Percentiles rank a stretch among this genome's conserved stretches.
Conservation (phyloP, 2,888 invertebrate species). For the Iselma pallidipennis region DNA sequence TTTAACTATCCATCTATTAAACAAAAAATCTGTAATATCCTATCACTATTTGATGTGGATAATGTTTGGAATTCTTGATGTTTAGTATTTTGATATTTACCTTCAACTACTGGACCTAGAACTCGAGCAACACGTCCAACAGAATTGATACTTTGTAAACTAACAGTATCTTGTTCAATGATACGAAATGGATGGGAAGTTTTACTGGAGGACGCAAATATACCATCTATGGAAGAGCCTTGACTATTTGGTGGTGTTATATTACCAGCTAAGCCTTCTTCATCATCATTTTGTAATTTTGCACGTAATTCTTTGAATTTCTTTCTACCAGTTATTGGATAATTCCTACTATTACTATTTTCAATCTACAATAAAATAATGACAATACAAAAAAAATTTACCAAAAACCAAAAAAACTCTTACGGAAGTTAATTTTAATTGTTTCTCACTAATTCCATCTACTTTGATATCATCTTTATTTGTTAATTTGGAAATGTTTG, state of each 20-base stretch:
- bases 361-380: constrained; percentile 16
- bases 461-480: constrained; percentile 10
- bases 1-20: too few relatives aligned
- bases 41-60: too few relatives aligned
- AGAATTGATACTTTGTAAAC: constrained; percentile 87
- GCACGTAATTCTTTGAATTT: constrained; percentile 84
- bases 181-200: constrained; percentile 79
- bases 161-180: constrained; percentile 86
- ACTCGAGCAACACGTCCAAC: constrained; percentile 81
- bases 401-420: neutral
- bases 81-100: constrained; percentile 13
- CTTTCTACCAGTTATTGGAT: constrained; percentile 61
- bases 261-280: constrained; percentile 63
- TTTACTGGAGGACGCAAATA: constrained; percentile 67
- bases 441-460: neutral
- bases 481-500: constrained; percentile 43
- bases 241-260: constrained; percentile 75
- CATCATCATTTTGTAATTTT: constrained; percentile 86
- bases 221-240: constrained; percentile 76
- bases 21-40: too few relatives aligned
- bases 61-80: too few relatives aligned
- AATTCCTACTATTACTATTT: constrained; percentile 31
- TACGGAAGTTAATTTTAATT: neutral
- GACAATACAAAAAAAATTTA: constrained; percentile 11
- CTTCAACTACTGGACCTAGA: constrained; percentile 62